A percentile compares a stretch with the other conserved stretches of the same genome.
These are phyloP conservation scores for Pogona vitticeps DNA, from an alignment of 2,113 vertebrate genomes.

Conservation along the genomic window DNA sequence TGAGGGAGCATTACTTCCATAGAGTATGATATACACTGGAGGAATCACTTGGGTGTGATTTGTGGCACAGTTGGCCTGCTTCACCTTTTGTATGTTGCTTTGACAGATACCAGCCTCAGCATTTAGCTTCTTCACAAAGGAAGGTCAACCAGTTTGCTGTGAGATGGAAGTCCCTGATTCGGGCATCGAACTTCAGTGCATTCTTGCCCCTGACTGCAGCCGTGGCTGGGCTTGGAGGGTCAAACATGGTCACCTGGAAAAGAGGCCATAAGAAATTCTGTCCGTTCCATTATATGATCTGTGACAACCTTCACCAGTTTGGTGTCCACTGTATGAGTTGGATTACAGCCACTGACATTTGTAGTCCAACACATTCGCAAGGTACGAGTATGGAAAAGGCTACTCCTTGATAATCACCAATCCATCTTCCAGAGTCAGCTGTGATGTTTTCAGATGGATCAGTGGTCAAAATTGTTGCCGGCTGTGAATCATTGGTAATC, in stretches of 20 bases:
- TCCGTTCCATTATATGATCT: neutral
- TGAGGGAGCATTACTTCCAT: neutral
- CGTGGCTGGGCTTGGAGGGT: conserved; percentile 88
- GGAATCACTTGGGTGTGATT: accelerated
- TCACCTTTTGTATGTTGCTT: conserved; percentile 8
- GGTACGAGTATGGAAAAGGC: too few relatives aligned
- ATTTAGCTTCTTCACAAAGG: conserved; percentile 88
- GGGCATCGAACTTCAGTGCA: conserved; percentile 86
- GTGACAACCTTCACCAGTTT: neutral
- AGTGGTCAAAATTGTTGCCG: conserved; percentile 5
- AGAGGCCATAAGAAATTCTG: conserved; percentile 56
- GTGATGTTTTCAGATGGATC: neutral
- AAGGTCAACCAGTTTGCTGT: conserved; percentile 80
- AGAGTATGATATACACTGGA: too few relatives aligned
- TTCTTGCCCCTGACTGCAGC: conserved; percentile 86
- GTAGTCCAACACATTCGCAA: neutral
- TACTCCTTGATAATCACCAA: neutral
- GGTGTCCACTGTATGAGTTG: neutral
- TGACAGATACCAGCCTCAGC: conserved; percentile 87
- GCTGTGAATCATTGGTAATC: too few relatives aligned
- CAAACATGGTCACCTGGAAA: conserved; percentile 87
- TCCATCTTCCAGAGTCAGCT: neutral
- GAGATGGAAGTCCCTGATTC: conserved; percentile 88
- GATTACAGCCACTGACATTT: neutral
- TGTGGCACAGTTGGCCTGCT: neutral